A percentile compares a stretch with the other conserved stretches of the same genome.
Conservation (phyloP, 2,113 vertebrate genomes). For the Fregetta grallaria region DNA sequence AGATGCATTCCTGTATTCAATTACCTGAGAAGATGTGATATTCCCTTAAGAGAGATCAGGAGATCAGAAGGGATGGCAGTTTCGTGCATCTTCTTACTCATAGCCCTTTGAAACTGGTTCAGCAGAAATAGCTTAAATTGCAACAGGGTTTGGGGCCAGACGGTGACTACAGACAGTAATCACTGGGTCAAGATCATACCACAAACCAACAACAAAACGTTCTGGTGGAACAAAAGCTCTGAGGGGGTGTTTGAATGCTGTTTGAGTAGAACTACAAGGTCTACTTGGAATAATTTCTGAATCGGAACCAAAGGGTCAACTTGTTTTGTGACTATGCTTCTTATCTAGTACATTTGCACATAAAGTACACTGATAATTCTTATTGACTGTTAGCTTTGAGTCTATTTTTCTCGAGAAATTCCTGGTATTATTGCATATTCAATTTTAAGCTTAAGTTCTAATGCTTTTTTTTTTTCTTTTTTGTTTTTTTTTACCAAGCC, state of each 20-base stretch:
- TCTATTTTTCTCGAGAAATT: neutral
- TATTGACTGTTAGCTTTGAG: neutral
- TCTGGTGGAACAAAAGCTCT: neutral
- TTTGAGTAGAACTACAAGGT: neutral
- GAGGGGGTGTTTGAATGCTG: neutral
- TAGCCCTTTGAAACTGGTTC: slow-evolving; percentile 63
- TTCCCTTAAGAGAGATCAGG: slow-evolving; percentile 73
- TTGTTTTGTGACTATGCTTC: neutral
- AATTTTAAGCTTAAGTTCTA: neutral
- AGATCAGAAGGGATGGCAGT: slow-evolving; percentile 68
- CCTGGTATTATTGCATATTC: neutral
- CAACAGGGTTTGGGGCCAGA: slow-evolving; percentile 60
- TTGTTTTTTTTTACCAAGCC: neutral
- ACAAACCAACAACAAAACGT: slow-evolving; percentile 24
- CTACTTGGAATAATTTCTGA: neutral
- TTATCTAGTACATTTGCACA: neutral
- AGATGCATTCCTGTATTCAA: slow-evolving; percentile 80
- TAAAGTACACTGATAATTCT: neutral
- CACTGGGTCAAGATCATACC: slow-evolving; percentile 30
- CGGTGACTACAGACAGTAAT: slow-evolving; percentile 28
- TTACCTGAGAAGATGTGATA: slow-evolving; percentile 82
- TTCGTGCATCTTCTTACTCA: slow-evolving; percentile 63
- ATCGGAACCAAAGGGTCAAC: neutral
- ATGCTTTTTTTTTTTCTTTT: neutral
- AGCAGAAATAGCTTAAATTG: slow-evolving; percentile 69